These are phyloP conservation scores for Pachliopta kotzebuea DNA, from an alignment of 2,888 invertebrate species.

Conservation along the genomic window DNA sequence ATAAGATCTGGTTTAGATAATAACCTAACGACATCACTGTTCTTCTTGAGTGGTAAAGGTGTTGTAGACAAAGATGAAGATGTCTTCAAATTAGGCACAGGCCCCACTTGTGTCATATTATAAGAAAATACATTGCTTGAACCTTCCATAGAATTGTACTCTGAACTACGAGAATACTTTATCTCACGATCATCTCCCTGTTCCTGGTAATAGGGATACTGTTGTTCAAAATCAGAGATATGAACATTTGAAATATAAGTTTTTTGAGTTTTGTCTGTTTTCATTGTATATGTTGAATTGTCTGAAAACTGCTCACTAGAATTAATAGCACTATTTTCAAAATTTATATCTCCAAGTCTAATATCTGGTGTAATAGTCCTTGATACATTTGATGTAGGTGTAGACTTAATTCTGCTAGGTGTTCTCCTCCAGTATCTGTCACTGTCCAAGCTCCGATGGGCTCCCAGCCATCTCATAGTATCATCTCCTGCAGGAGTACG, in stretches of 20 bases:
- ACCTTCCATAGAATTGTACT: slow-evolving; percentile 58
- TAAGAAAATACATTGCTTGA: slow-evolving; percentile 52
- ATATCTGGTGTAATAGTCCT: slow-evolving; percentile 59
- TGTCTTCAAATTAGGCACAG: slow-evolving; percentile 47
- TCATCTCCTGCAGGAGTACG: slow-evolving; percentile 65
- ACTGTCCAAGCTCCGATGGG: slow-evolving; percentile 56
- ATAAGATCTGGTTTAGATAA: slow-evolving; percentile 60
- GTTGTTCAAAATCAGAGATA: slow-evolving; percentile 57
- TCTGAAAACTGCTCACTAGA: slow-evolving; percentile 46
- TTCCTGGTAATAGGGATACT: slow-evolving; percentile 61
- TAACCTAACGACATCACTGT: slow-evolving; percentile 57
- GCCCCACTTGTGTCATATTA: slow-evolving; percentile 48
- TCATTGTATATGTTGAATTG: slow-evolving; percentile 47
- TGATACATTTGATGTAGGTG: slow-evolving; percentile 49
- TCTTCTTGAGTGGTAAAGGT: slow-evolving; percentile 43
- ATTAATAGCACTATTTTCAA: slow-evolving; percentile 51
- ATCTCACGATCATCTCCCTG: slow-evolving; percentile 65
- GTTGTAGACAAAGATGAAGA: slow-evolving; percentile 45
- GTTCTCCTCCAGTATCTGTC: slow-evolving; percentile 69
- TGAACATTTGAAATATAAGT: slow-evolving; percentile 47
- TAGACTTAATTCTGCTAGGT: slow-evolving; percentile 59
- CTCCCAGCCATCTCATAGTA: slow-evolving; percentile 52
- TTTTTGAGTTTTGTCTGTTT: slow-evolving; percentile 60
- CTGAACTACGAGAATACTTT: slow-evolving; percentile 69
- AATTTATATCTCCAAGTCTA: slow-evolving; percentile 55